Base-by-base conservation (phyloP, 2,888 invertebrate genomes). In the Philhelius pedissequus region DNA sequence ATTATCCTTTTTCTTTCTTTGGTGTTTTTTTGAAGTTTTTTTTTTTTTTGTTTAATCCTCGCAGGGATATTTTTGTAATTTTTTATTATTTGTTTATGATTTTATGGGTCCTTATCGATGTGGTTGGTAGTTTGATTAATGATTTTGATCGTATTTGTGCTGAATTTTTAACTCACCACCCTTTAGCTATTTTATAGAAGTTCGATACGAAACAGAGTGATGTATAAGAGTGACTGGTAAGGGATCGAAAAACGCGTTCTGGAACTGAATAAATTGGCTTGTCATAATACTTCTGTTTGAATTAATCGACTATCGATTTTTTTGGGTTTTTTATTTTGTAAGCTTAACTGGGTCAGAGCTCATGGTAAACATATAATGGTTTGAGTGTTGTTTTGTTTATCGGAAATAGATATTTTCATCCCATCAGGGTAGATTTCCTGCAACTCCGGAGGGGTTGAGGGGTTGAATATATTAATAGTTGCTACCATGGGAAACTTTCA, bases 251-350 rank as follows among this genome's bases (percentile, higher is more conserved):
- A 38, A 43, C 1, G 25, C 22, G 7, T 43, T 11, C 25, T 40
- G 38, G 20, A 58, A 58, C n/a, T 22, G 60, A 50, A 71, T 71
- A 76, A 71, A 71, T 77, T 71, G 50, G 68, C 45, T n/a, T 73
- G 78, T 83, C 78, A 69, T 64, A n/a, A n/a, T n/a, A 78, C 27
- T 62, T 64, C 64, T 68, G 77, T 73, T 62, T 74, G 62, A 69
- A 69, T 78, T 78, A 83, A 83, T 74, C 54, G 82, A 62, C 35
- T 68, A 78, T 83, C 62, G 82, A 74, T 77, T 82, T 71, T 66
- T n/a, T 48, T 40, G 3, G 32, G 20, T 30, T 25, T 13, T 58
- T 25, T 64, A 13, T 11, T 45, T 50, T 27, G 11, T 30, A 22
- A 62, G 25, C n/a, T 58, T 4, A 79, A 35, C 50, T 74, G 27